A percentile compares a stretch with the other conserved stretches of the same genome.
Conservation (phyloP, 2,797 vertebrate species). For the Capromys pilorides region DNA sequence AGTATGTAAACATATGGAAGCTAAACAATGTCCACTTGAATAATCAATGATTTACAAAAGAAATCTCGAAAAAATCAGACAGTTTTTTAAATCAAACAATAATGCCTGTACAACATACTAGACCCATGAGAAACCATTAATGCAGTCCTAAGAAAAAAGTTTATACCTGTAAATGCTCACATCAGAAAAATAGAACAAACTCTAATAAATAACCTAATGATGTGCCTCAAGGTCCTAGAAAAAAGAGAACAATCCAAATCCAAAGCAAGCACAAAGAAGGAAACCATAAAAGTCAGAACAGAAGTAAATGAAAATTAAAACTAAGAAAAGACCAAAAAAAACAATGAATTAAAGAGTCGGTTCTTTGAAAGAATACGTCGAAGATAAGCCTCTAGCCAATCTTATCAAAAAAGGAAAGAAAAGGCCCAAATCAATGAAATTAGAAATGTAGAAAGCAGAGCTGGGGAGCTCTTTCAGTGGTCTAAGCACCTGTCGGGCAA, state of each 20-base stretch:
- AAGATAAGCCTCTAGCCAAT: not conserved
- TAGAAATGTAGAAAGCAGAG: not conserved
- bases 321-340: not conserved
- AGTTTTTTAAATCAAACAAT: not conserved
- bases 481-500: too few species aligned
- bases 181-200: not conserved
- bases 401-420: not conserved
- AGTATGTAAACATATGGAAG: not conserved
- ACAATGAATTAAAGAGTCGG: not conserved
- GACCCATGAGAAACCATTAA: not conserved
- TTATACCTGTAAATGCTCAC: not conserved
- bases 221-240: not conserved
- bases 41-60: not conserved
- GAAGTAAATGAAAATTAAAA: not conserved
- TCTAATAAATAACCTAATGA: not conserved
- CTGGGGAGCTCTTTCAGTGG: too few species aligned
- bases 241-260: not conserved
- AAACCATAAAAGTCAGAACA: not conserved
- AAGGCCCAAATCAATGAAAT: not conserved
- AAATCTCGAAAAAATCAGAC: not conserved
- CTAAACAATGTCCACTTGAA: not conserved
- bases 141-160: not conserved
- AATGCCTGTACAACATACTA: not conserved
- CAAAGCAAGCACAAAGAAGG: not conserved
- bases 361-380: not conserved